Evolutionary conservation across 2,797 vertebrate genomes (phyloP), one percentile per base, ranked within the genome.

Genomic region (Oryzias dopingdopingensis): DNA sequence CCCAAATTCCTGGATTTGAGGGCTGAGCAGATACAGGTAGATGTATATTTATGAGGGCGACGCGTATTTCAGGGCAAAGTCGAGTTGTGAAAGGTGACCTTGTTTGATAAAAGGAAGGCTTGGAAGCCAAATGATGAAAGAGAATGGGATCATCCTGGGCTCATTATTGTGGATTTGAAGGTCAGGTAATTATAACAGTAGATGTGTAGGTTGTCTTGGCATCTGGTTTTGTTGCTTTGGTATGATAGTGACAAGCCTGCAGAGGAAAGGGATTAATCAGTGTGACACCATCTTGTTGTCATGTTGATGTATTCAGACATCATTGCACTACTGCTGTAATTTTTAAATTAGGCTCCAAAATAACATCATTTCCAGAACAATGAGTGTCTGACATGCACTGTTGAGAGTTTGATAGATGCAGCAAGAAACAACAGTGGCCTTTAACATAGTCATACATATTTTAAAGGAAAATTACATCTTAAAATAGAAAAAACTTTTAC

Each of bases 131-230:
- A 78, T 85, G 87, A 89, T 88, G 84, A 90, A 91, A 90, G 88
- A 86, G 83, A 86, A 80, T 77, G 71, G 81, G 73, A 88, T 89
- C 87, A 89, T 89, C 84, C 81, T 70, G 62, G 71, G 86, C 86
- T 89, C 85, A 89, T 91, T 91, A 91, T 89, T 87, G 83, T 85
- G 86, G 86, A 87, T 89, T 89, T 90, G 87, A 90, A 91, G 89
- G 89, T 90, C 87, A 90, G 86, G 84, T 91, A 83, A 83, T 89
- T 88, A 90, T 83, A 85, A 85, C 86, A 86, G 84, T 85, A 84
- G 84, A 80, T 65, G 67, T 76, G 78, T 80, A 85, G 79, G 82
- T 76, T 77, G 81, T 78, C 75, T 84, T 81, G 76, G 86, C 86
- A 90, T 88, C 87, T 89, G 87, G 68, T 86, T 84, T 90, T 89